phyloP scores from a whole-genome alignment of 2,113 vertebrate genomes.

The Lasiurus cinereus region DNA sequence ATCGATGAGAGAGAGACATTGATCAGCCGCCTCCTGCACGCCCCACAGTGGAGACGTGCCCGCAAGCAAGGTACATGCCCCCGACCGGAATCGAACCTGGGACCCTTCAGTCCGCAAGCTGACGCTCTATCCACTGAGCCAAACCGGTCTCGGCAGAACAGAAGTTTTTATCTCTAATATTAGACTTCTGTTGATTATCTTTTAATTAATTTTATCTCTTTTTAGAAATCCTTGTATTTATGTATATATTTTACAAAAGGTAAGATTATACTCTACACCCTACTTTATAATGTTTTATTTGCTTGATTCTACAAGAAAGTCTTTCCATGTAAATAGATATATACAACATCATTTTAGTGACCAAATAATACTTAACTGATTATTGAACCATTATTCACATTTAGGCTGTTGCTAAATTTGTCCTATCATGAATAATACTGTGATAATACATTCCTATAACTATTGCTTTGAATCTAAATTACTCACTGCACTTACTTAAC shows the following conservation, averaged over 20 bases:
- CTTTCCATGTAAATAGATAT: not conserved
- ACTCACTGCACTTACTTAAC: not conserved
- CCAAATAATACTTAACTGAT: not conserved
- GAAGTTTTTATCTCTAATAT: slow-evolving; percentile 80
- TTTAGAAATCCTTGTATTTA: not conserved
- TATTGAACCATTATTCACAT: not conserved
- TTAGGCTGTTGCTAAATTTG: not conserved
- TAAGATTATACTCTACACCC: not conserved
- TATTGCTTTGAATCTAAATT: not conserved
- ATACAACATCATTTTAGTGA: not conserved
- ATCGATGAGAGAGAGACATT: too few relatives aligned
- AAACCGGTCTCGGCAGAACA: too few relatives aligned
- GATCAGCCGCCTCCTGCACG: too few relatives aligned
- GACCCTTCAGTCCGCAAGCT: too few relatives aligned
- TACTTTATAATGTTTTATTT: slow-evolving; percentile 6
- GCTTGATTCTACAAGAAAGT: not conserved
- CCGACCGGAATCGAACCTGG: too few relatives aligned
- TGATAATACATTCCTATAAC: not conserved
- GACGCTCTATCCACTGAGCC: too few relatives aligned
- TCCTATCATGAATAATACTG: not conserved
- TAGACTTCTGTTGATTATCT: slow-evolving; percentile 75
- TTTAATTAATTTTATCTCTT: not conserved
- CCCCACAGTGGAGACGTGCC: too few relatives aligned
- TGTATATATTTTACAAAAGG: not conserved
- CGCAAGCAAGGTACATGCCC: too few relatives aligned